Conservation (phyloP, 2,113 vertebrate species). For the Plecturocebus donacophilus region DNA sequence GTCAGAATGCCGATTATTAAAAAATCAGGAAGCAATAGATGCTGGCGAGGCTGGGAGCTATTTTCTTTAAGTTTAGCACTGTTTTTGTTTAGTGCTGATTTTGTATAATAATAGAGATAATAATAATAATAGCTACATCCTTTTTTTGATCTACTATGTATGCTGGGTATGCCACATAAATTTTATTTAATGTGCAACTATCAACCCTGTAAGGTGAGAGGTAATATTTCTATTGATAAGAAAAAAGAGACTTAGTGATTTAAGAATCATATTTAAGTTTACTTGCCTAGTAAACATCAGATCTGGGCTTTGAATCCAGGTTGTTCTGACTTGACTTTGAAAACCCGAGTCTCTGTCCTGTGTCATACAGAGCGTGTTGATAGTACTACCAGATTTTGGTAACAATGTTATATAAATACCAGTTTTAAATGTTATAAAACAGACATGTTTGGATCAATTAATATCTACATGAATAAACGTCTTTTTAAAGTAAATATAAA, state of each 20-base stretch:
- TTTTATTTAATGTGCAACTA: background rate
- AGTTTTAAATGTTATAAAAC: background rate
- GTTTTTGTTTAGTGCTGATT: conserved; percentile 43
- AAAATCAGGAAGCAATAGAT: too few species aligned
- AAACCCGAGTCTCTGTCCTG: background rate
- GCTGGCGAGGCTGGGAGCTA: background rate
- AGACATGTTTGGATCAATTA: background rate
- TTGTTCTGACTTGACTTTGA: background rate
- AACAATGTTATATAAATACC: background rate
- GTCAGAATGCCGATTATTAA: too few species aligned
- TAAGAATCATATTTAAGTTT: background rate
- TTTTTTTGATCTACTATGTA: background rate
- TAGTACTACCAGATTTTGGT: background rate
- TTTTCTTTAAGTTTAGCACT: background rate
- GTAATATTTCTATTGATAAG: background rate
- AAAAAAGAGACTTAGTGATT: background rate
- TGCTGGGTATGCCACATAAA: background rate
- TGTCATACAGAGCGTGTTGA: background rate
- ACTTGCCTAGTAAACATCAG: background rate
- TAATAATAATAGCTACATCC: background rate
- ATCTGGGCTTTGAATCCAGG: background rate
- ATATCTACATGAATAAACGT: conserved; percentile 13
- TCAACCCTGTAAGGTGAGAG: background rate
- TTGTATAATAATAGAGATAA: background rate
- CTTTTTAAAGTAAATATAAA: background rate